A percentile compares a stretch with the other conserved stretches of the same genome.
phyloP scores from a whole-genome alignment of 2,888 invertebrate species.

The Sinohyriopsis cumingii region DNA sequence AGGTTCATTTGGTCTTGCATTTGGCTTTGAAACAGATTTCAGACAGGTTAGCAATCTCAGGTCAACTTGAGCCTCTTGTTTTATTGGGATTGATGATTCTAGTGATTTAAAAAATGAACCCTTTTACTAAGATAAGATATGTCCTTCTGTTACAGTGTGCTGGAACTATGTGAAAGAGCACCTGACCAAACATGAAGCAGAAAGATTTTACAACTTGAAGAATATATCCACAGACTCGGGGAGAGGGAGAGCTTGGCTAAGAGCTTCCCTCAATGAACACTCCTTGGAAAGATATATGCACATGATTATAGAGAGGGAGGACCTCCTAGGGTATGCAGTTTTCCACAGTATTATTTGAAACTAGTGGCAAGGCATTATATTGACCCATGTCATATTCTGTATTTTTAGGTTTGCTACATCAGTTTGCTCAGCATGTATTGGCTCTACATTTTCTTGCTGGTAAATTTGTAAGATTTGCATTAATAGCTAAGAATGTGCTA shows the following conservation, averaged over 20 bases:
- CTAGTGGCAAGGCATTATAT: neutral
- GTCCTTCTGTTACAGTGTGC: constrained; percentile 63
- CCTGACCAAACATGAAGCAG: constrained; percentile 80
- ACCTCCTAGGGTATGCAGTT: constrained; percentile 74
- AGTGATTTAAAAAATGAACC: neutral
- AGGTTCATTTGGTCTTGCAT: too few relatives aligned
- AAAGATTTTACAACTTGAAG: constrained; percentile 82
- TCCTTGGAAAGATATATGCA: constrained; percentile 85
- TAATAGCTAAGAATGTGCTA: too few relatives aligned
- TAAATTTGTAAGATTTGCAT: too few relatives aligned
- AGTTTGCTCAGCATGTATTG: too few relatives aligned
- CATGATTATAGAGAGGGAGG: constrained; percentile 80
- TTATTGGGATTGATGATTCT: too few relatives aligned
- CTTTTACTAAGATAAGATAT: neutral
- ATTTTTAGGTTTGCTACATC: neutral
- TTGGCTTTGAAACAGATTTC: too few relatives aligned
- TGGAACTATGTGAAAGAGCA: constrained; percentile 76
- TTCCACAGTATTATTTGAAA: neutral
- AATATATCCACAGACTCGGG: constrained; percentile 83
- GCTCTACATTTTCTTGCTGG: too few relatives aligned
- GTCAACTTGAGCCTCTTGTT: too few relatives aligned
- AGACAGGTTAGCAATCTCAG: too few relatives aligned
- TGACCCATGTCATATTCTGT: neutral
- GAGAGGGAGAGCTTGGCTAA: constrained; percentile 89
- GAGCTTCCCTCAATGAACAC: constrained; percentile 91